These are phyloP conservation scores for Lordiphosa collinella DNA, from an alignment of 1,140 invertebrate species.

Conservation along the genomic window DNA sequence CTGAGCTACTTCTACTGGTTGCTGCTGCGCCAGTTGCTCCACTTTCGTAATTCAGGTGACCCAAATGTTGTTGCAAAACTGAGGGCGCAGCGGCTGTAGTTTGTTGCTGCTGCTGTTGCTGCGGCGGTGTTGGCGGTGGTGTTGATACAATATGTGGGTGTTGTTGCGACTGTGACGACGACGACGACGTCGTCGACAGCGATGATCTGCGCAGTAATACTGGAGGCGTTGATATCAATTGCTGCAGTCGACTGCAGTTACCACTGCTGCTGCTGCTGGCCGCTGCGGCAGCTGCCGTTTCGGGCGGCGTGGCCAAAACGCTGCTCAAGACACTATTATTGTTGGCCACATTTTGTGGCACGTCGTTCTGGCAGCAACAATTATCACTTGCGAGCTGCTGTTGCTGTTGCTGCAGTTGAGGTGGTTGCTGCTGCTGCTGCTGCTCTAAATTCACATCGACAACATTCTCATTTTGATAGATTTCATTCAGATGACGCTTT, in stretches of 20 bases:
- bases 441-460: constrained; percentile 61
- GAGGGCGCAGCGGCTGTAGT: constrained; percentile 47
- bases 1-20: constrained; percentile 55
- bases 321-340: constrained; percentile 12
- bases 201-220: constrained; percentile 72
- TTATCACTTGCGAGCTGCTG: constrained; percentile 48
- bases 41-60: constrained; percentile 79
- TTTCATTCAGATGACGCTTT: constrained; percentile 75
- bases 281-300: constrained; percentile 25
- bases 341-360: constrained; percentile 44
- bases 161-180: constrained; percentile 22
- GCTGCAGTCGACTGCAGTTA: constrained; percentile 74
- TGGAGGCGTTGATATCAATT: constrained; percentile 79
- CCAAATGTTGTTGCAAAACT: constrained; percentile 79
- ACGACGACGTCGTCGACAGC: constrained; percentile 29
- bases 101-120: constrained; percentile 30
- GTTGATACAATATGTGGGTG: constrained; percentile 37
- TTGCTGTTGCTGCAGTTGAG: constrained; percentile 19
- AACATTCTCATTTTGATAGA: constrained; percentile 65
- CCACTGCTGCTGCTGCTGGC: constrained; percentile 51
- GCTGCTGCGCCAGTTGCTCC: constrained; percentile 68
- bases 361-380: constrained; percentile 66
- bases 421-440: constrained; percentile 35
- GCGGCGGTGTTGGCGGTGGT: constrained; percentile 51
- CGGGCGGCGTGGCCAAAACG: constrained; percentile 16